A percentile compares a stretch with the other conserved stretches of the same genome.
Conservation (phyloP, 2,888 invertebrate genomes). For the Sinelater perroti region DNA sequence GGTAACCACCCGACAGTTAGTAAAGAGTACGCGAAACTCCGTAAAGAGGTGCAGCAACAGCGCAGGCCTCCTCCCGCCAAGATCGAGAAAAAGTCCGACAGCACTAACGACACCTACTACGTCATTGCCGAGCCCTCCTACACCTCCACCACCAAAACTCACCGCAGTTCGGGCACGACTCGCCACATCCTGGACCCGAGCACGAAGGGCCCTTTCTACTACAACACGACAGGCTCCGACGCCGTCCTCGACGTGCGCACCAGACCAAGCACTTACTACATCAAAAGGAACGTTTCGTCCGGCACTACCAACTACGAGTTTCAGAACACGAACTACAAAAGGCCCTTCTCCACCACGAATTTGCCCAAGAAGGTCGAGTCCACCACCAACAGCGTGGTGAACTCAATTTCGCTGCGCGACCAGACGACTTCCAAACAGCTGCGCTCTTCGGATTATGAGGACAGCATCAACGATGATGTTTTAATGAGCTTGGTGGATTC, state of each 20-base stretch:
- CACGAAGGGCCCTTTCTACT: conserved; percentile 46
- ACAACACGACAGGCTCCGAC: conserved; percentile 37
- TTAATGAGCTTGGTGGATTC: conserved; percentile 48
- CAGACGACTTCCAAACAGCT: conserved; percentile 34
- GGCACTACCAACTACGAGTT: conserved; percentile 44
- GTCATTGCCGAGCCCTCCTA: conserved; percentile 51
- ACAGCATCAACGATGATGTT: conserved; percentile 41
- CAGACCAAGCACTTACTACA: conserved; percentile 28
- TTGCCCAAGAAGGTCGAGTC: conserved; percentile 24
- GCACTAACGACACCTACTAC: conserved; percentile 46
- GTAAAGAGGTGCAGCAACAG: conserved; percentile 58
- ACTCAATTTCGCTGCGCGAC: conserved; percentile 28
- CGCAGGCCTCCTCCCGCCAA: conserved; percentile 17
- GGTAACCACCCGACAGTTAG: conserved; percentile 64
- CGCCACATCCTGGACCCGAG: conserved; percentile 48
- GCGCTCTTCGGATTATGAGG: conserved; percentile 39
- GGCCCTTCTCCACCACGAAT: conserved; percentile 39
- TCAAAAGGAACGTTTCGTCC: conserved; percentile 37
- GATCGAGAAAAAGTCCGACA: conserved; percentile 23
- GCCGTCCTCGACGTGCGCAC: conserved; percentile 24
- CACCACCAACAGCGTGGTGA: conserved; percentile 12
- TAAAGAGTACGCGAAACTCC: conserved; percentile 64
- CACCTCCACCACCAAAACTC: conserved; percentile 42
- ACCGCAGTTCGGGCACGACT: conserved; percentile 51
- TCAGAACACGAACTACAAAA: conserved; percentile 42